These are phyloP conservation scores for Xiphophorus couchianus DNA, from an alignment of 2,113 vertebrate species.

Conservation along the genomic window DNA sequence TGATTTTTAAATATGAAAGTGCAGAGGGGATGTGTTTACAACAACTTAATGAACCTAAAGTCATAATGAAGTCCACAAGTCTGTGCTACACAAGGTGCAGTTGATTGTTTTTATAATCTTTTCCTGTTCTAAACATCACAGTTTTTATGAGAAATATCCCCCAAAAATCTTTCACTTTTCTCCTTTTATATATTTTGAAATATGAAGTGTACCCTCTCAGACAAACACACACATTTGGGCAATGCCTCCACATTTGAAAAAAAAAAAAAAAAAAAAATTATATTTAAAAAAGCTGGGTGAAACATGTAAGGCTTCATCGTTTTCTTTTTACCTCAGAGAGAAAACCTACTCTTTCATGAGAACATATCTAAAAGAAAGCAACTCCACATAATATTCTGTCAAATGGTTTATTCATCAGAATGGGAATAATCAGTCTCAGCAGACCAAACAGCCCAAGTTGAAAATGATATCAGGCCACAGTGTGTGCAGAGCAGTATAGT, in stretches of 20 bases:
- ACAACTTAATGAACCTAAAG: too few species aligned
- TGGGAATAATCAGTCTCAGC: conserved; percentile 27
- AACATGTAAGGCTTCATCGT: not conserved
- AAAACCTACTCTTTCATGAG: conserved; percentile 3
- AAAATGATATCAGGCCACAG: conserved; percentile 33
- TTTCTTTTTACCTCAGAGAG: conserved; percentile 6
- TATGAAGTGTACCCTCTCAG: not conserved
- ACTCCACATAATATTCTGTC: conserved; percentile 18
- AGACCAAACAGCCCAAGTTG: conserved; percentile 42
- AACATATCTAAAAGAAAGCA: conserved; percentile 11
- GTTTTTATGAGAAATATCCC: too few species aligned
- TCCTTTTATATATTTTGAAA: not conserved
- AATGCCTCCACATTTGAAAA: too few species aligned
- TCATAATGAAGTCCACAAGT: too few species aligned
- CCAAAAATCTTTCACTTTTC: too few species aligned
- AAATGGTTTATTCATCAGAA: conserved; percentile 47
- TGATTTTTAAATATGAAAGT: too few species aligned
- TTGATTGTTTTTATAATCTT: too few species aligned
- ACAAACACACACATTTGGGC: not conserved
- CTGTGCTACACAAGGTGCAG: too few species aligned
- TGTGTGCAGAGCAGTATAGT: conserved; percentile 7
- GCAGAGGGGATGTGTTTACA: too few species aligned
- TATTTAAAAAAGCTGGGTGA: not conserved
- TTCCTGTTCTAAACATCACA: too few species aligned
- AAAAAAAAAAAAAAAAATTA: too few species aligned